These are phyloP conservation scores for Drosophila kambysellisi DNA, from an alignment of 2,888 invertebrate genomes.

Conservation along the genomic window DNA sequence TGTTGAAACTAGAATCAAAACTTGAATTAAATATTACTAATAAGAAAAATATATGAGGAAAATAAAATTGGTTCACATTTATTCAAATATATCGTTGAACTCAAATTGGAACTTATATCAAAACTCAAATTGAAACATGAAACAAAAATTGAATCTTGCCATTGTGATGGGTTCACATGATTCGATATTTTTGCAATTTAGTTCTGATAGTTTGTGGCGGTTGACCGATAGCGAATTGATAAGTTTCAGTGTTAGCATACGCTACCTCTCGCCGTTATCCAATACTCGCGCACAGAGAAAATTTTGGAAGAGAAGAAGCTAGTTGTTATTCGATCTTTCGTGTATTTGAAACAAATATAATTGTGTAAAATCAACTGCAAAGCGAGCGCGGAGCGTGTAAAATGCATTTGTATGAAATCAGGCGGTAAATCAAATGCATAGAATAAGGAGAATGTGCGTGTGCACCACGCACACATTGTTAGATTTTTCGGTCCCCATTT, in stretches of 20 bases:
- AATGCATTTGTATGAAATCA: slow-evolving; percentile 57
- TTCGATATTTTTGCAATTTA: slow-evolving; percentile 3
- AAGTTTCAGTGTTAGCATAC: slow-evolving; percentile 20
- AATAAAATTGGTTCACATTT: too few species aligned
- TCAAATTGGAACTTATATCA: too few species aligned
- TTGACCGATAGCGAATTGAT: neutral
- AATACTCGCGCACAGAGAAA: slow-evolving; percentile 57
- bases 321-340: slow-evolving; percentile 61
- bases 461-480: slow-evolving; percentile 59
- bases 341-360: slow-evolving; percentile 50
- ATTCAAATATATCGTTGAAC: neutral
- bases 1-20: neutral
- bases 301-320: slow-evolving; percentile 62
- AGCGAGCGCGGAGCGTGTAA: slow-evolving; percentile 41
- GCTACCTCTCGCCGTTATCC: slow-evolving; percentile 1
- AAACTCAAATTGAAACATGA: neutral
- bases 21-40: neutral
- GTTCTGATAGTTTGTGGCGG: slow-evolving; percentile 19
- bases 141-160: neutral
- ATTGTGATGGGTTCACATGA: slow-evolving; percentile 11
- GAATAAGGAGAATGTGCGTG: slow-evolving; percentile 49
- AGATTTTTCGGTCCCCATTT: slow-evolving; percentile 73
- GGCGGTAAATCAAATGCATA: slow-evolving; percentile 55
- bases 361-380: slow-evolving; percentile 48
- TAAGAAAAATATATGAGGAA: too few species aligned